Percentiles rank a stretch among this genome's conserved stretches.
phyloP scores from a whole-genome alignment of 2,113 vertebrate genomes.

The Oryzias melastigma region DNA sequence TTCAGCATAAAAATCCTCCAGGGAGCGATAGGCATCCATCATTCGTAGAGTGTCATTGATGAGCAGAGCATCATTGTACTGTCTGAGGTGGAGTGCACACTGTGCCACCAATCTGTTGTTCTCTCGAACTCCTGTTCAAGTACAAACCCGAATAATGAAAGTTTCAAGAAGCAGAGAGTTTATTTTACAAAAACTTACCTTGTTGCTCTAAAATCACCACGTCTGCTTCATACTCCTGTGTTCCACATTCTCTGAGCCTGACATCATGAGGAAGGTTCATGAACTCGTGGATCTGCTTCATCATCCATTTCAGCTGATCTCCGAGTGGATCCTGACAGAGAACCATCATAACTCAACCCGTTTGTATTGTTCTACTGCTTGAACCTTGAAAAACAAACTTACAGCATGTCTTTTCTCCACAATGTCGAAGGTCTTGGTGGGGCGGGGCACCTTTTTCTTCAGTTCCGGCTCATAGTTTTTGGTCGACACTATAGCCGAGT shows the following conservation, averaged over 20 bases:
- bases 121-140: constrained; percentile 69
- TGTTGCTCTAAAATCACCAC: constrained; percentile 79
- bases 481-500: constrained; percentile 81
- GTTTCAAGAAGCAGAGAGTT: no score
- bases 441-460: constrained; percentile 67
- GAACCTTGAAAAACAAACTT: neutral
- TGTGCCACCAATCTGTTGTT: constrained; percentile 66
- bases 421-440: constrained; percentile 83
- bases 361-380: neutral
- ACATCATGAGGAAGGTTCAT: constrained; percentile 42
- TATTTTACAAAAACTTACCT: constrained; percentile 66
- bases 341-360: neutral
- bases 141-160: neutral
- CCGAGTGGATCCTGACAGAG: constrained; percentile 87
- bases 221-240: constrained; percentile 85
- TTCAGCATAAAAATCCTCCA: constrained; percentile 77
- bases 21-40: constrained; percentile 78
- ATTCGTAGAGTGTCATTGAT: constrained; percentile 84
- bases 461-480: constrained; percentile 60
- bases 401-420: constrained; percentile 77
- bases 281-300: constrained; percentile 80
- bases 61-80: constrained; percentile 89
- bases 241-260: constrained; percentile 72
- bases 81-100: constrained; percentile 84
- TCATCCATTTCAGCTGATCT: constrained; percentile 80